Percentiles rank a stretch among this genome's conserved stretches.
phyloP scores from a whole-genome alignment of 1,140 invertebrate species.

The Mya arenaria region DNA sequence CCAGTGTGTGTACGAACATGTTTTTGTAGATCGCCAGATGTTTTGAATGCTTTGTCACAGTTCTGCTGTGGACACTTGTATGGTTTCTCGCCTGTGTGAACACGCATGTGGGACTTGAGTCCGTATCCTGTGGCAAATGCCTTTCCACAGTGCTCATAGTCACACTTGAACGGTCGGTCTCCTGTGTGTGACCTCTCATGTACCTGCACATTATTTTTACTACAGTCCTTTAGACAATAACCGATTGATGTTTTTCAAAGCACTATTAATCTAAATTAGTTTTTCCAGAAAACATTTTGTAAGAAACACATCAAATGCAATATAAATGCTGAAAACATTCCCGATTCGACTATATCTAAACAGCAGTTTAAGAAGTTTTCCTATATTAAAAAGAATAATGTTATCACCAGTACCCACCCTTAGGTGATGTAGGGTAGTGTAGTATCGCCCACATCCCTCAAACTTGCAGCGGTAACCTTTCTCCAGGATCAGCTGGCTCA shows the following conservation, averaged over 20 bases:
- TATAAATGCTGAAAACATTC: too few species aligned
- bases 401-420: constrained; percentile 82
- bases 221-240: too few species aligned
- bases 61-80: constrained; percentile 84
- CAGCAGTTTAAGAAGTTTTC: too few species aligned
- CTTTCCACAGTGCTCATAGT: constrained; percentile 84
- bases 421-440: constrained; percentile 84
- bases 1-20: constrained; percentile 88
- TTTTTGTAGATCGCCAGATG: constrained; percentile 87
- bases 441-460: constrained; percentile 83
- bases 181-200: constrained; percentile 88
- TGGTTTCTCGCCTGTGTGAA: constrained; percentile 87
- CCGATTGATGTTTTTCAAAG: too few species aligned
- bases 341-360: too few species aligned
- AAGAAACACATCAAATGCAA: too few species aligned
- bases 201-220: constrained; percentile 82
- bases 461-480: constrained; percentile 82
- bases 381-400: too few species aligned
- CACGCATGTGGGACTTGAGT: constrained; percentile 86
- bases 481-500: constrained; percentile 60
- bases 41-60: constrained; percentile 86
- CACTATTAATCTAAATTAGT: too few species aligned
- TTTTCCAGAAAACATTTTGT: too few species aligned
- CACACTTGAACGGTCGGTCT: constrained; percentile 87
- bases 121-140: constrained; percentile 87